Conservation (phyloP, 2,113 vertebrate genomes). For the Siniperca knerii region DNA sequence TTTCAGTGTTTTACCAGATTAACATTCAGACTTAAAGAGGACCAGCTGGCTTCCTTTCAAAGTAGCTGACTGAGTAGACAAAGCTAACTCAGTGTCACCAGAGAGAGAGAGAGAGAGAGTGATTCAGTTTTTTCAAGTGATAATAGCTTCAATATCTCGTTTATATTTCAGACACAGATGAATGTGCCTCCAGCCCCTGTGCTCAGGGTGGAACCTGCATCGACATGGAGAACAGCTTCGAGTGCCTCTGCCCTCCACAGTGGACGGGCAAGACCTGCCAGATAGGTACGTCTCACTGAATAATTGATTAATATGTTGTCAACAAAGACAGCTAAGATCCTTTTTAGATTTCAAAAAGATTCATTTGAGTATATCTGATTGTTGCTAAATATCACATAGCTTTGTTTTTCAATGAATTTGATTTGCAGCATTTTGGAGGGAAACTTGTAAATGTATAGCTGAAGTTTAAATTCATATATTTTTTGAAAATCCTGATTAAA, state of each 20-base stretch:
- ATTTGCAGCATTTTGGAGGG: background rate
- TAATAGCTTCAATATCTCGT: background rate
- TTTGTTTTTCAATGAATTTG: background rate
- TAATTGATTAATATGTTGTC: background rate
- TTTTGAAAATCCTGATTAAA: background rate
- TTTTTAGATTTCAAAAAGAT: background rate
- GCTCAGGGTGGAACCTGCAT: conserved; percentile 93
- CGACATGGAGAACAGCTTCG: conserved; percentile 91
- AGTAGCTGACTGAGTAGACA: background rate
- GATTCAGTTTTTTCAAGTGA: background rate
- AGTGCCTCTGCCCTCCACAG: conserved; percentile 92
- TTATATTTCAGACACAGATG: conserved; percentile 89
- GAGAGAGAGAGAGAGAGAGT: background rate
- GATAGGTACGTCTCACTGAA: conserved; percentile 86
- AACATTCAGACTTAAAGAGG: background rate
- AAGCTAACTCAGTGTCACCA: background rate
- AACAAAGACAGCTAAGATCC: background rate
- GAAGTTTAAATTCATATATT: background rate
- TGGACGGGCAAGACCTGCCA: conserved; percentile 96
- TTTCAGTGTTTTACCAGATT: background rate
- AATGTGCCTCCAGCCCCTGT: conserved; percentile 92
- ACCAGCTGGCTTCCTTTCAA: background rate
- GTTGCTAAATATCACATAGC: background rate
- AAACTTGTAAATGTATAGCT: background rate
- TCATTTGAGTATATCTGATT: background rate